Base-by-base conservation (phyloP, 2,113 vertebrate species). In the Leuciscus idus region DNA sequence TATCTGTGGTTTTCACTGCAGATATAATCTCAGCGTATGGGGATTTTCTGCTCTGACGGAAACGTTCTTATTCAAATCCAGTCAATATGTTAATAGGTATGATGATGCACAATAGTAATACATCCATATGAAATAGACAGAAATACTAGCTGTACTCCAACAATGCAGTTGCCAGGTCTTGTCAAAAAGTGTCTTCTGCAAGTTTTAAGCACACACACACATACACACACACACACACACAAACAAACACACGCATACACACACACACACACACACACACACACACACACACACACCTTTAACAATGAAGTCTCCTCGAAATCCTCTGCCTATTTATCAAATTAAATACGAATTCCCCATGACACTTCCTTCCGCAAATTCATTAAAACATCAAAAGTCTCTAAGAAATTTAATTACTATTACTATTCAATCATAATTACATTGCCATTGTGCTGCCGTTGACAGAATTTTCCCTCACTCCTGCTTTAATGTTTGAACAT, bases 361-460 rank as follows among this genome's bases (percentile, higher is more conserved):
- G 43, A 74, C 70, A 50, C 39, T 26, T 83, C 50, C 8, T 39
- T 28, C 36, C 30, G 46, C 84, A 87, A 81, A 87, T 87, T 87
- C 88, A 84, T 89, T 88, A 86, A 85, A 86, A 84, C 84, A 61
- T 85, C 68, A 86, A 87, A 88, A 19, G 36, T 84, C 62, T 73
- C 55, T 79, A 70, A 75, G 33, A 64, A 83, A 66, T 80, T 70
- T 89, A 81, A 84, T 73, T 72, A 43, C 81, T 57, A 68, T 68
- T 84, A 48, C 75, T 46, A 81, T 84, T 86, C 75, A 75, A 80
- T 87, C 81, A 75, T 89, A 84, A 89, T 84, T 81, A 76, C 61
- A 59, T 74, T 76, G 82, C 70, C 80, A 76, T 82, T 81, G 68
- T 87, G 61, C 28, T 80, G 79, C 61, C 52, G 79, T 87, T 79